These are phyloP conservation scores for Romanogobio albipinnatus DNA, from an alignment of 2,113 vertebrate genomes.

Conservation along the genomic window DNA sequence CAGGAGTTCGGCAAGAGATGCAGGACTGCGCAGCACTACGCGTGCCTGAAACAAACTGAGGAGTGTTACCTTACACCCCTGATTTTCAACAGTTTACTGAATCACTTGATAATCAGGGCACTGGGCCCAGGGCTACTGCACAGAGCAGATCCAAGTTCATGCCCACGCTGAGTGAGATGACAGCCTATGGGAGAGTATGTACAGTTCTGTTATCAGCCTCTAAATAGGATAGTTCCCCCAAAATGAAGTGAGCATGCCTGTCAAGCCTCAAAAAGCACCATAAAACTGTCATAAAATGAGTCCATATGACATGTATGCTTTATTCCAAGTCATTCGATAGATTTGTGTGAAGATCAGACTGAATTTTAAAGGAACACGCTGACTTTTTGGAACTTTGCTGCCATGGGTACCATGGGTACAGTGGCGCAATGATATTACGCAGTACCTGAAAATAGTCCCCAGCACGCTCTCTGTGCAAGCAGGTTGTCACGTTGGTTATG, in stretches of 20 bases:
- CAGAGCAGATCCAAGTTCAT: background rate
- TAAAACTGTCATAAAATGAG: background rate
- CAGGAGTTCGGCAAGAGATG: slow-evolving; percentile 20
- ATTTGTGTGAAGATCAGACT: background rate
- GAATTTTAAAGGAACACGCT: too few relatives aligned
- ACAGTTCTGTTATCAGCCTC: background rate
- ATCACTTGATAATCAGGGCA: background rate
- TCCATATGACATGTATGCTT: background rate
- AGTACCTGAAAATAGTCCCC: too few relatives aligned
- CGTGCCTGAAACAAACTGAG: background rate
- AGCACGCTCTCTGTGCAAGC: too few relatives aligned
- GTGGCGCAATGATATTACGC: too few relatives aligned
- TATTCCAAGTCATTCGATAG: background rate
- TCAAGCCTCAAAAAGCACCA: background rate
- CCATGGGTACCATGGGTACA: too few relatives aligned
- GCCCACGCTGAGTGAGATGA: background rate
- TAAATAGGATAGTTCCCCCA: background rate
- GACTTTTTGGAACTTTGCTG: too few relatives aligned
- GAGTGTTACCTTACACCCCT: background rate
- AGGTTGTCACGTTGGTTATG: too few relatives aligned
- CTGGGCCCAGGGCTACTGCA: background rate
- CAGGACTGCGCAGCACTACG: background rate
- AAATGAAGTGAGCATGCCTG: background rate
- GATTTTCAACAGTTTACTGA: slow-evolving; percentile 24
- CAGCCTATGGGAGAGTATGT: background rate